Percentiles rank a stretch among this genome's conserved stretches.
Evolutionary conservation across 2,113 vertebrate species (phyloP).

Genomic region (Psettodes erumei): DNA sequence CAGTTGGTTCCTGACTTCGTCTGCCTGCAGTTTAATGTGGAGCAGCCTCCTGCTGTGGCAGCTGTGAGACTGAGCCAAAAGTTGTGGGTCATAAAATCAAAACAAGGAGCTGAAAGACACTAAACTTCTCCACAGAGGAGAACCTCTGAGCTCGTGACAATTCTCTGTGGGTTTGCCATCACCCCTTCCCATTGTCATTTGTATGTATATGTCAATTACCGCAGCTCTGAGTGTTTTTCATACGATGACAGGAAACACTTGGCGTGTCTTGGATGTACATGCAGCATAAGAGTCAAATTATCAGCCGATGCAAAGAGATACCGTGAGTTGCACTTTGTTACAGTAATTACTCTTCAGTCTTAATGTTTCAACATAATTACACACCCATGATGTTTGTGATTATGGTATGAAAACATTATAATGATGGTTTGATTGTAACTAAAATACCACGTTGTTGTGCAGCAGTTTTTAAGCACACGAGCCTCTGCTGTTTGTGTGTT

Average conservation of each 20-base stretch:
- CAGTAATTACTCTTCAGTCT: not conserved
- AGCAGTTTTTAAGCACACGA: slow-evolving; percentile 1
- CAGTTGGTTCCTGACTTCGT: too few relatives aligned
- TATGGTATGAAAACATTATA: not conserved
- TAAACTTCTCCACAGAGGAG: not conserved
- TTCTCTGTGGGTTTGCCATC: not conserved
- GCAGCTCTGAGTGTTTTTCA: not conserved
- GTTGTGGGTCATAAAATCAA: not conserved
- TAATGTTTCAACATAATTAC: slow-evolving; percentile 6
- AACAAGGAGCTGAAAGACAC: too few relatives aligned
- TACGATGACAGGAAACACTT: not conserved
- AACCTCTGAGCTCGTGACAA: not conserved
- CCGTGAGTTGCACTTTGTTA: not conserved
- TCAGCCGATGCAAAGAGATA: not conserved
- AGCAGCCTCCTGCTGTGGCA: too few relatives aligned
- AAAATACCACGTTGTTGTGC: not conserved
- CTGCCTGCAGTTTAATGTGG: not conserved
- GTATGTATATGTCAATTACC: not conserved
- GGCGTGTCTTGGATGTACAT: not conserved
- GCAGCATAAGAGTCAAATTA: not conserved
- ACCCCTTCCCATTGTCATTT: not conserved
- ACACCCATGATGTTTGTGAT: not conserved
- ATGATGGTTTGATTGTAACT: not conserved
- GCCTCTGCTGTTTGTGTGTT: slow-evolving; percentile 21
- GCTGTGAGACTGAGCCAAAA: not conserved